A percentile compares a stretch with the other conserved stretches of the same genome.
Evolutionary conservation across 2,797 vertebrate species (phyloP).

Genomic region (Aselliscus stoliczkanus): DNA sequence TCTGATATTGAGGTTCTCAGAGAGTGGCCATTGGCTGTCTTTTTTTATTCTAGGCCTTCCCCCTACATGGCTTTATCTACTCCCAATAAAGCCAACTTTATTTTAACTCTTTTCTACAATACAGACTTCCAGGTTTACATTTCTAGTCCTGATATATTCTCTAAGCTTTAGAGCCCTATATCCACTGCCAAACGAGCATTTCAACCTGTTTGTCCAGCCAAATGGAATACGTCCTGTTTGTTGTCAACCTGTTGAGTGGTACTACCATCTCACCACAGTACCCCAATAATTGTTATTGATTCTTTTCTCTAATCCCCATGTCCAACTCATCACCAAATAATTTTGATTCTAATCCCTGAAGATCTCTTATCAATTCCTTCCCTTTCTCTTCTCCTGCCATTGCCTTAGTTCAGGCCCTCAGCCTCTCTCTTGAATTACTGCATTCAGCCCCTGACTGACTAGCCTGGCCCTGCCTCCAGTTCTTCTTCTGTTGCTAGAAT

Average conservation of each 20-base stretch:
- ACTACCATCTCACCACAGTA: neutral
- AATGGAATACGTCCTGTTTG: neutral
- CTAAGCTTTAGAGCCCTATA: neutral
- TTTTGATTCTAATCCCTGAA: neutral
- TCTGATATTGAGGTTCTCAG: neutral
- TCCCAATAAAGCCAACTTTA: too few species aligned
- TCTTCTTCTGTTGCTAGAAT: neutral
- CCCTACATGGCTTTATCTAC: neutral
- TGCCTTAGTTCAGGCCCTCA: neutral
- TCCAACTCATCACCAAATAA: neutral
- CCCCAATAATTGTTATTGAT: neutral
- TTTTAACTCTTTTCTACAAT: neutral
- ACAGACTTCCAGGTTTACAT: neutral
- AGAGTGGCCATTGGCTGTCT: neutral
- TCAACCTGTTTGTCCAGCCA: neutral
- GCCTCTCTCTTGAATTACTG: neutral
- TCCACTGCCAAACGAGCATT: too few species aligned
- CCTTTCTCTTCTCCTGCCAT: neutral
- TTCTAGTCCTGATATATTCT: neutral
- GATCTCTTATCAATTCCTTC: neutral
- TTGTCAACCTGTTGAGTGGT: neutral
- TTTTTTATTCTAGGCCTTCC: neutral
- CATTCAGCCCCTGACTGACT: neutral
- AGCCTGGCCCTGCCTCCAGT: neutral
- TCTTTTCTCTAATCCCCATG: neutral